These are phyloP conservation scores for Anorthoa munda DNA, from an alignment of 2,888 invertebrate species.

Conservation along the genomic window DNA sequence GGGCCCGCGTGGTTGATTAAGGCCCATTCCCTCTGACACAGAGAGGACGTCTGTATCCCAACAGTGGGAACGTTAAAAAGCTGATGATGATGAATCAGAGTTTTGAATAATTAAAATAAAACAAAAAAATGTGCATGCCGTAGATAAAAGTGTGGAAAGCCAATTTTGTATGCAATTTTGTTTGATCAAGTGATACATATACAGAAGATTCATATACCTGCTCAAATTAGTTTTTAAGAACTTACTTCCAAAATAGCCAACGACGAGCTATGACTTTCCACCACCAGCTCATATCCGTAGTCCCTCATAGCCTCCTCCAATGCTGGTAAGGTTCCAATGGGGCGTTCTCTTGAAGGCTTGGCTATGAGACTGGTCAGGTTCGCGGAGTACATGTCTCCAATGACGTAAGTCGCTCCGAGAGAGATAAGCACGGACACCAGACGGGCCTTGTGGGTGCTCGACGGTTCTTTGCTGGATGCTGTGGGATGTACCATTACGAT, in stretches of 20 bases:
- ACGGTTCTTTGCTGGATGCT: constrained; percentile 91
- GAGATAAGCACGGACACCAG: constrained; percentile 93
- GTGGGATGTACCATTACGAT: not conserved
- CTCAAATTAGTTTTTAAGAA: not conserved
- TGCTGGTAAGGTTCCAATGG: constrained; percentile 92
- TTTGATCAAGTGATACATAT: not conserved
- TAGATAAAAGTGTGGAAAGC: not conserved
- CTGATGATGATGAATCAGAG: no score
- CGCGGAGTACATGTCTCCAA: constrained; percentile 95
- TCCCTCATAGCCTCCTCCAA: constrained; percentile 93
- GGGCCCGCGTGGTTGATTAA: no score
- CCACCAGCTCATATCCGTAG: constrained; percentile 92
- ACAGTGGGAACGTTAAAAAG: no score
- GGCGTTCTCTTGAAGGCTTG: constrained; percentile 93
- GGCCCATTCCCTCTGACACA: no score
- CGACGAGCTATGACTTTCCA: constrained; percentile 94
- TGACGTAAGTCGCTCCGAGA: constrained; percentile 94
- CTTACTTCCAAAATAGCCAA: constrained; percentile 93
- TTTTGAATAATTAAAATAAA: no score
- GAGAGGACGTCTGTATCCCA: no score
- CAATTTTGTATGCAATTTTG: not conserved
- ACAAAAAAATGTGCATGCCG: no score
- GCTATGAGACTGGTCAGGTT: constrained; percentile 94
- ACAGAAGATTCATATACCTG: not conserved
- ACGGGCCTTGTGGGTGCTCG: constrained; percentile 92